phyloP scores from a whole-genome alignment of 2,113 vertebrate species.

The Pardalotus punctatus region DNA sequence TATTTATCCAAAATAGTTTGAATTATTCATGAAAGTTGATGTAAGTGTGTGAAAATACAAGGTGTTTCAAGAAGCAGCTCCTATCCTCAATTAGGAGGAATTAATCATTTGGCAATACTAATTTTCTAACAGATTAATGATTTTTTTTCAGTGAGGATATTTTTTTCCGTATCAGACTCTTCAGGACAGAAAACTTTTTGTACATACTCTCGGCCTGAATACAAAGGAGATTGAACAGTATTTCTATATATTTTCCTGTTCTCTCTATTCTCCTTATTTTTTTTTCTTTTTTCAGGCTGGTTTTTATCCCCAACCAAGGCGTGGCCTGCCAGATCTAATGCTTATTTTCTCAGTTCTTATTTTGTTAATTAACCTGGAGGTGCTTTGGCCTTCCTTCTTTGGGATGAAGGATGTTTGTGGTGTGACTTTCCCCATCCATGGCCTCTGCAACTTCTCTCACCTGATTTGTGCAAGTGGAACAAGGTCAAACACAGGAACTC shows the following conservation, averaged over 20 bases:
- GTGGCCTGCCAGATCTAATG: background rate
- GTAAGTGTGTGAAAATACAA: slow-evolving; percentile 59
- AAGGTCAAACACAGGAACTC: background rate
- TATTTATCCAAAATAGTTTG: slow-evolving; percentile 67
- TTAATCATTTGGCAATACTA: slow-evolving; percentile 23
- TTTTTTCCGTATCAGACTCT: background rate
- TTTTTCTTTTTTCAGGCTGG: background rate
- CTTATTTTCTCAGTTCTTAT: background rate
- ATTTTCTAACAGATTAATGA: slow-evolving; percentile 15
- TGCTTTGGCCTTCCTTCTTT: background rate
- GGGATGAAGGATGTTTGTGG: background rate
- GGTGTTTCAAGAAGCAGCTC: slow-evolving; percentile 40
- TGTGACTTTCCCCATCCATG: background rate
- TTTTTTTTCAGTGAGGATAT: background rate
- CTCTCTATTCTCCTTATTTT: background rate
- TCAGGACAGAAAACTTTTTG: background rate
- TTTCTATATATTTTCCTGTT: background rate
- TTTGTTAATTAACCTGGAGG: background rate
- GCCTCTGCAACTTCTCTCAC: background rate
- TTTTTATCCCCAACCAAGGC: background rate
- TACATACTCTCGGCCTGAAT: background rate
- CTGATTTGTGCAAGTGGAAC: background rate
- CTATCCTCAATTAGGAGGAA: background rate
- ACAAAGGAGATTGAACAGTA: background rate
- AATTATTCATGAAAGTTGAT: slow-evolving; percentile 69